Base-by-base conservation (phyloP, 2,113 vertebrate genomes). In the Jacana jacana region DNA sequence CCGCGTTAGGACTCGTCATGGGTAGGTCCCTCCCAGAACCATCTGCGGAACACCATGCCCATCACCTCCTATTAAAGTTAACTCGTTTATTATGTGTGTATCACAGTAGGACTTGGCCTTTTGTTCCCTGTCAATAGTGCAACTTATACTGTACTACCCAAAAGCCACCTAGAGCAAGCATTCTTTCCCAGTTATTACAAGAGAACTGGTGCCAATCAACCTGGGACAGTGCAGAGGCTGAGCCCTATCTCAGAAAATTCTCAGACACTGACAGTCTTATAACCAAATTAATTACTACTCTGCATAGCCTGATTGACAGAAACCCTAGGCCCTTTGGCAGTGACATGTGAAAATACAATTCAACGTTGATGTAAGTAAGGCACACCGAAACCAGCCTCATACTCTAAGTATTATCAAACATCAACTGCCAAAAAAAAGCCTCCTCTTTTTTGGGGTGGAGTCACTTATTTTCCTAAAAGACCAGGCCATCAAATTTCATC, bases 271-370 rank as follows among this genome's bases (percentile, higher is more conserved):
- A 84, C 73, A 87, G 14, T 57, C 76, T 66, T 57, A 25, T 6
- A 91, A 46, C 86, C 94, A 89, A 96, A 94, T 91, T 93, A 95
- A 94, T 96, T 94, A 94, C 81, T 93, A 11, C 40, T 79, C 69
- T 51, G 3, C 72, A 33, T 55, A 87, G 91, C 54, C 49, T 35
- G 4, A 48, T 3, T 89, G 92, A 94, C 88, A 94, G 88, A 60
- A 93, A 86, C 28, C 66, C 40, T 6, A 37, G 48, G 88, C 58
- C 76, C 63, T 91, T 65, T 89, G 88, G 89, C 80, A 96, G 61
- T 8, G n/a, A 61, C 70, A 46, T 25, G 81, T 84, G 81, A 89
- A 91, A 85, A 69, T 10, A 81, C 70, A 69, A 39, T 79, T 86
- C 61, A 71, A 5, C 0, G 0, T 24, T 49, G 76, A 60, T 88